Percentiles rank a stretch among this genome's conserved stretches.
Conservation (phyloP, 2,113 vertebrate species). For the Uria aalge region DNA sequence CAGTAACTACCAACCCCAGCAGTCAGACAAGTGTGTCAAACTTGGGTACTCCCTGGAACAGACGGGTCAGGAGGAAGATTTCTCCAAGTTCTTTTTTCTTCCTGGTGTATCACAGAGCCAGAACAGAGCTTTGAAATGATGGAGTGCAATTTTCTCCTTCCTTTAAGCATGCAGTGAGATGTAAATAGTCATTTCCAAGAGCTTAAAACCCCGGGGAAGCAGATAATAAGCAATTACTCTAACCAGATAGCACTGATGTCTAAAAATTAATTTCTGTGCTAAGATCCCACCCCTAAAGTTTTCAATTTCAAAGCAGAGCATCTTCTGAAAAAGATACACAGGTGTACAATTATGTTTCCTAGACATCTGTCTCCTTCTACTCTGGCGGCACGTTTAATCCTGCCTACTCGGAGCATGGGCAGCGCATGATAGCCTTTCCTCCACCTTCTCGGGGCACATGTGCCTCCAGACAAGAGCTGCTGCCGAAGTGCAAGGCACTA, state of each 20-base stretch:
- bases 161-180: neutral
- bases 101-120: neutral
- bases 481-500: neutral
- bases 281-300: conserved; percentile 42
- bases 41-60: neutral
- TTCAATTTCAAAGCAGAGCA: conserved; percentile 34
- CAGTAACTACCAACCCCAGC: neutral
- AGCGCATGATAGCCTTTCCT: neutral
- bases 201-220: conserved; percentile 46
- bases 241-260: conserved; percentile 57
- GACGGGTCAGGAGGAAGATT: neutral
- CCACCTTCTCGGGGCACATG: neutral
- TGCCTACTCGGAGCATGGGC: neutral
- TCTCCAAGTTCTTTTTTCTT: neutral
- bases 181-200: conserved; percentile 38
- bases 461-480: neutral
- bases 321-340: conserved; percentile 19
- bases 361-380: neutral
- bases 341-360: neutral
- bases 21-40: neutral
- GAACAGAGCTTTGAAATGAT: neutral
- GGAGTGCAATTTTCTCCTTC: conserved; percentile 10
- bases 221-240: conserved; percentile 66
- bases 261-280: conserved; percentile 62
- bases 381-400: neutral